Base-by-base conservation (phyloP, 2,113 vertebrate genomes). In the Sula dactylatra region DNA sequence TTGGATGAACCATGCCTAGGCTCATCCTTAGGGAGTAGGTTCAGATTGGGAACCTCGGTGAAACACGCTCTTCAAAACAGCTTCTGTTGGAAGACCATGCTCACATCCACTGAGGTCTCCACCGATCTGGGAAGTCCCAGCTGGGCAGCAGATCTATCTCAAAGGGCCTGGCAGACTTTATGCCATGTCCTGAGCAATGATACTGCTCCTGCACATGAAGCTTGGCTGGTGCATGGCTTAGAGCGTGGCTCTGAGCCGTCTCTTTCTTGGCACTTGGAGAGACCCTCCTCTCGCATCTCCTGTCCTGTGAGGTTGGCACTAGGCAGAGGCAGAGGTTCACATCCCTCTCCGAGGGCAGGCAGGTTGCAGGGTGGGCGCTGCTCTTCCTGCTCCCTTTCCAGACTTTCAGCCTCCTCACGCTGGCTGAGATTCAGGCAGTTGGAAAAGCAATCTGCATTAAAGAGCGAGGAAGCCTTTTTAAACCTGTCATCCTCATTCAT, bases 391-490 rank as follows among this genome's bases (percentile, higher is more conserved):
- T 83, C 89, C 34, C 58, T 86, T 82, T 93, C 45, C 47, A 62
- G 86, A 82, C 74, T 96, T 91, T 56, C 59, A 94, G 58, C 71
- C 21, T 93, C 26, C 74, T 90, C 55, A 3, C 0, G 2, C 79
- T 94, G 95, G 84, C 93, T 90, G 74, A 81, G 59, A 70, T 94
- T 90, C 89, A 96, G 71, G 91, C 87, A 85, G 87, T 91, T 8
- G 25, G 82, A 90, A 95, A 94, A 90, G 78, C 89, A 94, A 94
- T 96, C 87, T 94, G 89, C 96, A 94, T 94, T 90, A 96, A 94
- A 96, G 71, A 91, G 71, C 0, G 19, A 94, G 91, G 64, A 94
- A 95, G 66, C 86, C 83, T 94, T 97, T 97, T 94, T 74, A 96
- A 95, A 93, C 70, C 93, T 95, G 95, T 96, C 93, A 90, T 77